A percentile compares a stretch with the other conserved stretches of the same genome.
Evolutionary conservation across 2,888 invertebrate genomes (phyloP).

Genomic region (Drosophila villosipedis): DNA sequence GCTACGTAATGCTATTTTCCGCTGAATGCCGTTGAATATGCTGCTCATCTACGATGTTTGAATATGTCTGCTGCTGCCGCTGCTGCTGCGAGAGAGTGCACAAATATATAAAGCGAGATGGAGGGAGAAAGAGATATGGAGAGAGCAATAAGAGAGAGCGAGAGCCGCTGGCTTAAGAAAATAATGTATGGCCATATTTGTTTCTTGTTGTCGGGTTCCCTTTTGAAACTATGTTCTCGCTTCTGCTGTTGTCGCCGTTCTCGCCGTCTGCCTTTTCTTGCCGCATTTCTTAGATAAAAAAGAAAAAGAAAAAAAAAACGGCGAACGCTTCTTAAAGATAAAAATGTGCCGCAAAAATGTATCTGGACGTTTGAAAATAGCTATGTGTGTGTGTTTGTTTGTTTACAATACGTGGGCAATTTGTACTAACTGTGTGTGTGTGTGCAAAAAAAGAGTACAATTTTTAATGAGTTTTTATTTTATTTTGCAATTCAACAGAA

Average conservation of each 20-base stretch:
- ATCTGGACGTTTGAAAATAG: slow-evolving; percentile 46
- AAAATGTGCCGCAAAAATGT: slow-evolving; percentile 68
- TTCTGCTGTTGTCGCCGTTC: slow-evolving; percentile 63
- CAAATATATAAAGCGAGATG: slow-evolving; percentile 20
- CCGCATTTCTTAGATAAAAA: slow-evolving; percentile 79
- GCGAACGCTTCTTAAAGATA: slow-evolving; percentile 61
- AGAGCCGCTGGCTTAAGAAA: slow-evolving; percentile 71
- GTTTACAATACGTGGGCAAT: slow-evolving; percentile 47
- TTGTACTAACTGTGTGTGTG: slow-evolving; percentile 5
- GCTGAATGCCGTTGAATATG: slow-evolving; percentile 42
- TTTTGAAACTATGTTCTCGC: slow-evolving; percentile 63
- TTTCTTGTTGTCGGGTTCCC: slow-evolving; percentile 69
- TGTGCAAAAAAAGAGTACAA: slow-evolving; percentile 9
- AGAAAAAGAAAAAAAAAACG: slow-evolving; percentile 19
- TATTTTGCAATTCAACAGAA: slow-evolving; percentile 40
- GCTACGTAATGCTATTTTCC: slow-evolving; percentile 76
- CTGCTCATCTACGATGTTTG: slow-evolving; percentile 61
- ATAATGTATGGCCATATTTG: slow-evolving; percentile 79
- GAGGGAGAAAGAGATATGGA: slow-evolving; percentile 8
- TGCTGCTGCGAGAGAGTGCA: slow-evolving; percentile 47
- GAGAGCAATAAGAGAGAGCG: slow-evolving; percentile 24
- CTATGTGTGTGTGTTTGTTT: slow-evolving; percentile 27
- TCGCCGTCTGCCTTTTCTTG: slow-evolving; percentile 72
- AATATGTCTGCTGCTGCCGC: slow-evolving; percentile 51
- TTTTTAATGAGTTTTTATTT: slow-evolving; percentile 38